Evolutionary conservation across 1,140 invertebrate genomes (phyloP).

Genomic region (Pinna nobilis): DNA sequence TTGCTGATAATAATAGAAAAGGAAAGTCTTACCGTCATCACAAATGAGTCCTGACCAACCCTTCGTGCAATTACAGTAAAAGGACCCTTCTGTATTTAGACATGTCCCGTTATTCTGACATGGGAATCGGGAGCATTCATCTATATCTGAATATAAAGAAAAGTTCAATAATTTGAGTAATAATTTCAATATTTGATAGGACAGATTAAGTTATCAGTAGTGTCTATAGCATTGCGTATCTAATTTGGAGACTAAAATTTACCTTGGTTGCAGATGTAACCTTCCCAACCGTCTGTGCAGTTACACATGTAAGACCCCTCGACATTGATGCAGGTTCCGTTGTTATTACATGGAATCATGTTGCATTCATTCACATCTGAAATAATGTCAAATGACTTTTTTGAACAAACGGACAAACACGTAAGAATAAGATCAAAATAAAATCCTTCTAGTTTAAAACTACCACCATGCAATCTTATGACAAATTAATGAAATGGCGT

Average conservation of each 20-base stretch:
- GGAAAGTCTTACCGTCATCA: conserved; percentile 20
- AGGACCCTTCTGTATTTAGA: neutral
- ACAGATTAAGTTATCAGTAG: neutral
- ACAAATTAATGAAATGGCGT: too few species aligned
- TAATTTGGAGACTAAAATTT: neutral
- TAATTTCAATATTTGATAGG: neutral
- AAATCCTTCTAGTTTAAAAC: too few species aligned
- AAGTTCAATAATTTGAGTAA: neutral
- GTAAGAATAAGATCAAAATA: too few species aligned
- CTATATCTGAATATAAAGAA: conserved; percentile 22
- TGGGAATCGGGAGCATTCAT: conserved; percentile 19
- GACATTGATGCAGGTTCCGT: conserved; percentile 4
- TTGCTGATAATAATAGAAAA: too few species aligned
- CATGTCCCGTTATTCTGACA: conserved; percentile 30
- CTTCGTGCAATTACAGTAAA: conserved; percentile 27
- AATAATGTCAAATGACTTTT: too few species aligned
- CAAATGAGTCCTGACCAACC: conserved; percentile 32
- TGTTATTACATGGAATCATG: conserved; percentile 15
- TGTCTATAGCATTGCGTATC: neutral
- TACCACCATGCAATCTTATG: too few species aligned
- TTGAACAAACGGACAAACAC: too few species aligned
- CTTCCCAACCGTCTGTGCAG: conserved; percentile 27
- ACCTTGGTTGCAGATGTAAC: conserved; percentile 38
- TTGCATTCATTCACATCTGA: conserved; percentile 55
- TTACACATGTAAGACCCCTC: neutral